A percentile compares a stretch with the other conserved stretches of the same genome.
phyloP scores from a whole-genome alignment of 2,888 invertebrate species.

The Leucozona laternaria region DNA sequence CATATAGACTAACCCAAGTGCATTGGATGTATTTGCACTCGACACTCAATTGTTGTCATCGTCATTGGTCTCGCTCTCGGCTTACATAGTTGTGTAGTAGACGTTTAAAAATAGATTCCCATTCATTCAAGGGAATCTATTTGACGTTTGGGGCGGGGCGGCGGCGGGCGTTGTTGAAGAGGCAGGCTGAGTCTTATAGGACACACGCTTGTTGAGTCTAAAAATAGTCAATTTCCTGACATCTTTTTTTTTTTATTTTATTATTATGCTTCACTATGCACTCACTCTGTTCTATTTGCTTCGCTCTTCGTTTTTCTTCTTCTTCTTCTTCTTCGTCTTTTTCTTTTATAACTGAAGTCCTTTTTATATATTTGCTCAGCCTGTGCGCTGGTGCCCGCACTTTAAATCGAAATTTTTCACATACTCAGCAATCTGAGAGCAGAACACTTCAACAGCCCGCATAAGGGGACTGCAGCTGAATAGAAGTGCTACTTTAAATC shows the following conservation, averaged over 20 bases:
- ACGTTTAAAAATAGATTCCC: conserved; percentile 62
- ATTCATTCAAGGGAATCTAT: conserved; percentile 50
- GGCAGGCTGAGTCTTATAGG: conserved; percentile 4
- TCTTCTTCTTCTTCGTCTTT: background rate
- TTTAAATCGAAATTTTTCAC: conserved; percentile 57
- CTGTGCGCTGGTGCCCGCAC: conserved; percentile 52
- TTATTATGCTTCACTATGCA: background rate
- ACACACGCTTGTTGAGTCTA: conserved; percentile 43
- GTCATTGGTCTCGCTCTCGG: conserved; percentile 34
- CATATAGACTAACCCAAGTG: conserved; percentile 31
- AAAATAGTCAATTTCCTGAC: conserved; percentile 63
- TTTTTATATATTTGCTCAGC: conserved; percentile 27
- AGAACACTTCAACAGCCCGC: conserved; percentile 43
- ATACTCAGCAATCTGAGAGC: conserved; percentile 33
- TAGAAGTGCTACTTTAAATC: conserved; percentile 8
- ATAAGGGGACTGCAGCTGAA: background rate
- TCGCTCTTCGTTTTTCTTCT: background rate
- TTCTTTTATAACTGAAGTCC: background rate
- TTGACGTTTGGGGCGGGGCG: conserved; percentile 19
- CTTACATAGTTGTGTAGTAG: conserved; percentile 37
- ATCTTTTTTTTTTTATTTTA: conserved; percentile 10
- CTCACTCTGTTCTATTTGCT: background rate
- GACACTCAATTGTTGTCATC: conserved; percentile 45
- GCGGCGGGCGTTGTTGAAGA: background rate
- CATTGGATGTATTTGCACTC: conserved; percentile 34